These are phyloP conservation scores for Maconellicoccus hirsutus DNA, from an alignment of 1,140 invertebrate species.

Conservation along the genomic window DNA sequence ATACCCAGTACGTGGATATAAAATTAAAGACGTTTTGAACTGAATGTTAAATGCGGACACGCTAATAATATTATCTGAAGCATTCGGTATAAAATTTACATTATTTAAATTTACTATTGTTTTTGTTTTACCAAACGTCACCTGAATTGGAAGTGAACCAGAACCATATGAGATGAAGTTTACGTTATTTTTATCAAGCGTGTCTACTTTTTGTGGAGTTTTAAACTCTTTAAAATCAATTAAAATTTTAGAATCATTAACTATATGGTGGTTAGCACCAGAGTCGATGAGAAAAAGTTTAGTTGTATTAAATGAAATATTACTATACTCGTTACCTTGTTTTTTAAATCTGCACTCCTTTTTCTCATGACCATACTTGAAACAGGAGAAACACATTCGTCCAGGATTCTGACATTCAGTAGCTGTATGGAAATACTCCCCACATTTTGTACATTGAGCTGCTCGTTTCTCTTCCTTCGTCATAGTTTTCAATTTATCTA, in stretches of 20 bases:
- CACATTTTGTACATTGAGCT: not conserved
- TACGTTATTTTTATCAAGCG: not conserved
- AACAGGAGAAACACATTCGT: not conserved
- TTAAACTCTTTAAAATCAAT: not conserved
- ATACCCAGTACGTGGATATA: not conserved
- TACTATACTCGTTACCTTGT: not conserved
- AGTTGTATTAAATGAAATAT: not conserved
- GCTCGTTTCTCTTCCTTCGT: not conserved
- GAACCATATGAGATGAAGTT: not conserved
- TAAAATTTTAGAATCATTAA: not conserved
- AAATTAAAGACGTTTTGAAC: not conserved
- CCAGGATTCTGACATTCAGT: not conserved
- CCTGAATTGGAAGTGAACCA: not conserved
- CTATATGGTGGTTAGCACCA: not conserved
- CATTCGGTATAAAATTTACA: not conserved
- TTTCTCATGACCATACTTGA: not conserved
- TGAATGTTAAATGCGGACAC: not conserved
- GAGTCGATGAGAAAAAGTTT: not conserved
- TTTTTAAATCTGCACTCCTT: not conserved
- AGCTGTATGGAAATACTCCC: not conserved
- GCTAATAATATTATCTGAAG: not conserved
- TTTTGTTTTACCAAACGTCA: not conserved
- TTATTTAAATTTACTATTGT: not conserved
- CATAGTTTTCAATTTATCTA: not conserved
- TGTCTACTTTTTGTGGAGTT: not conserved